Evolutionary conservation across 2,797 vertebrate genomes (phyloP).

Genomic region (Hapalemur alaotrensis): DNA sequence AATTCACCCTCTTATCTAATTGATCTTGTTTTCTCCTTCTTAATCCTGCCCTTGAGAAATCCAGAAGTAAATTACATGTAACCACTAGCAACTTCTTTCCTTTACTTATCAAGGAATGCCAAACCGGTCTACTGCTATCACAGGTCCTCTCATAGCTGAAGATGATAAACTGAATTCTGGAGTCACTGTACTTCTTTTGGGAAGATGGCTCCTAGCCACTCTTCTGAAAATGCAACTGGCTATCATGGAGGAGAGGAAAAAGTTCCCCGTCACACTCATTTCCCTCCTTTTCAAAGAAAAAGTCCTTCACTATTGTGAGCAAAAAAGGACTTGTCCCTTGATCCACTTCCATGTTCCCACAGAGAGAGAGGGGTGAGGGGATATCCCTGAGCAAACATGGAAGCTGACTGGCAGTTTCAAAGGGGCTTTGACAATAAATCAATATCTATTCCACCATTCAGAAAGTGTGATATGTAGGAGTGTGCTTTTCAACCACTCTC

Average conservation of each 20-base stretch:
- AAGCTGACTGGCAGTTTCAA: not conserved
- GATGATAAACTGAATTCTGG: not conserved
- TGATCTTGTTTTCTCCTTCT: constrained; percentile 71
- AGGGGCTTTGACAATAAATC: not conserved
- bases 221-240: not conserved
- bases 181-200: not conserved
- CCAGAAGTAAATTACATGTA: constrained; percentile 41
- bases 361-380: not conserved
- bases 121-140: not conserved
- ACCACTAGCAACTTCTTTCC: not conserved
- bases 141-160: not conserved
- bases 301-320: not conserved
- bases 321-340: not conserved
- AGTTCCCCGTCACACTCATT: not conserved
- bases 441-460: not conserved
- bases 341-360: not conserved
- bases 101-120: not conserved
- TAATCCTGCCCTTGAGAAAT: constrained; percentile 60
- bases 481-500: not conserved
- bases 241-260: not conserved
- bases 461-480: not conserved
- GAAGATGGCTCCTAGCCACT: not conserved
- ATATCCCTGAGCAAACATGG: not conserved
- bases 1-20: constrained; percentile 72
- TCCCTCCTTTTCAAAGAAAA: not conserved